Percentiles rank a stretch among this genome's conserved stretches.
Evolutionary conservation across 35 echinoderm and acorn worm genomes (phyloP).

Genomic region (Nesometra sesokonis): DNA sequence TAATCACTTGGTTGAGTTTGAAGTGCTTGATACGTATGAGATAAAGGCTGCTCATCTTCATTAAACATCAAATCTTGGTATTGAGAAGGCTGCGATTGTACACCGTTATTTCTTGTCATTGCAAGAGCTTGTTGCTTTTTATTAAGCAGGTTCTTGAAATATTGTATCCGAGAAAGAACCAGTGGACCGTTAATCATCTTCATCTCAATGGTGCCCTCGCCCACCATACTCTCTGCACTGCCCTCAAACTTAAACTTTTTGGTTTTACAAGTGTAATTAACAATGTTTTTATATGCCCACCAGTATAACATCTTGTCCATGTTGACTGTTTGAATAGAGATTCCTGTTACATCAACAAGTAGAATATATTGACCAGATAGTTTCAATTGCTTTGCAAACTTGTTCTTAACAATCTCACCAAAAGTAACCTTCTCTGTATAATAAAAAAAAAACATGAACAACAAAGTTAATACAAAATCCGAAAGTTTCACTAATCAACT

Average conservation of each 20-base stretch:
- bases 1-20: too few relatives aligned
- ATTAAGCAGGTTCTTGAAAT: not conserved
- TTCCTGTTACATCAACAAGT: not conserved
- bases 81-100: not conserved
- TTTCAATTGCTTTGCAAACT: not conserved
- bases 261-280: not conserved
- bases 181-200: not conserved
- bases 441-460: not conserved
- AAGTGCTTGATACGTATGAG: too few relatives aligned
- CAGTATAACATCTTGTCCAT: not conserved
- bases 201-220: not conserved
- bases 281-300: not conserved
- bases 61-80: not conserved
- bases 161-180: not conserved
- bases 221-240: not conserved
- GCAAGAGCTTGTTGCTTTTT: not conserved
- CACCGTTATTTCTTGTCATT: not conserved
- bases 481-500: too few relatives aligned
- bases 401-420: not conserved
- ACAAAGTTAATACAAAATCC: too few relatives aligned
- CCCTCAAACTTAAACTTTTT: not conserved
- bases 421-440: not conserved
- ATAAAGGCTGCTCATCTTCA: not conserved
- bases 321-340: not conserved
- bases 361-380: not conserved